Evolutionary conservation across 2,797 vertebrate species (phyloP), one percentile per base, ranked within the genome.

Genomic region (Rhynchotus rufescens): DNA sequence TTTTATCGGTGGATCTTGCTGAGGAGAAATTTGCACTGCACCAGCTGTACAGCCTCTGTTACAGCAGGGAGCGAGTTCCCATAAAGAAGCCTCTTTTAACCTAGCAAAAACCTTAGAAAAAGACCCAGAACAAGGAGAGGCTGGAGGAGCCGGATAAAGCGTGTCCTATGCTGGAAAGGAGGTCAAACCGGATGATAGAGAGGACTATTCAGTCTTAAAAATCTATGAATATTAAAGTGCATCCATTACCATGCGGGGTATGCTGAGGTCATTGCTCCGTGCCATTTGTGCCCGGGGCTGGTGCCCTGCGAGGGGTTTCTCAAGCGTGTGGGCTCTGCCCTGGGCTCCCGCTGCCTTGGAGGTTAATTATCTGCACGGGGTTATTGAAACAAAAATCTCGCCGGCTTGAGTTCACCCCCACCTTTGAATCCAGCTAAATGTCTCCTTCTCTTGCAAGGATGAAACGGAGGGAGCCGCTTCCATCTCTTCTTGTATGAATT

Each of bases 151-250:
- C 57, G 83, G 57, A 45, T 77, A 16, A 88, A 84, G 77, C 68
- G 49, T 5, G 20, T 92, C 80, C 83, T 91, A 3, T 92, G 89
- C 91, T 84, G 89, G 75, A 74, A 65, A 38, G 80, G 91, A 96
- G 95, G 92, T 95, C 92, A 87, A 74, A 42, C 44, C 42, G 44
- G 64, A 93, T 94, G 94, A 94, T 68, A 71, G 85, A 95, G 86
- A 87, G 60, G 52, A 84, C 82, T n/a, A 72, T 94, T 94, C 84
- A 87, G 84, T 81, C 77, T 87, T 90, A 57, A 90, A 94, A 92
- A 77, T 74, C 95, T 79, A 89, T 95, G 84, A 96, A 92, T 95
- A 93, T 95, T 94, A 90, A 93, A 92, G 90, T 65, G 79, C 80
- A 89, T 87, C 90, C 93, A 87, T 92, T 96, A 95, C 42, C 80